Evolutionary conservation across 2,888 invertebrate genomes (phyloP).

Genomic region (Agonopterix subpropinquella): DNA sequence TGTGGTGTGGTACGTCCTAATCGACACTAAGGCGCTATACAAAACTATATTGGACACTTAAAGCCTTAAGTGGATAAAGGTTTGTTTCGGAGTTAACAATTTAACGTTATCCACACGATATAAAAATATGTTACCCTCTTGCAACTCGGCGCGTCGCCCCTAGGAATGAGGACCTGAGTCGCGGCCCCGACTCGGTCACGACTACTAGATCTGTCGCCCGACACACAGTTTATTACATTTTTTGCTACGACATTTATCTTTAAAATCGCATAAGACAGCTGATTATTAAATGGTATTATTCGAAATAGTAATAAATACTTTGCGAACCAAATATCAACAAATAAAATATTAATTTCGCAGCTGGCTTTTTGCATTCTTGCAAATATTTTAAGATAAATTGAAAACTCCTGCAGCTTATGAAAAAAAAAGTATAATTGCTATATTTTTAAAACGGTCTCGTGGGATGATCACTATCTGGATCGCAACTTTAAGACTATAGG

Average conservation of each 20-base stretch:
- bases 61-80: slow-evolving; percentile 22
- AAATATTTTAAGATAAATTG: too few species aligned
- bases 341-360: too few species aligned
- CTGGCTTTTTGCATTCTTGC: too few species aligned
- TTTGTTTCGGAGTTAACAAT: slow-evolving; percentile 9
- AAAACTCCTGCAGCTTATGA: too few species aligned
- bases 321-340: too few species aligned
- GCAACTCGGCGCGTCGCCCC: slow-evolving; percentile 11
- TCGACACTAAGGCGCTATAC: slow-evolving; percentile 24
- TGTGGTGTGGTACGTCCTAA: slow-evolving; percentile 15
- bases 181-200: too few species aligned
- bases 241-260: not conserved
- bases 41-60: slow-evolving; percentile 32
- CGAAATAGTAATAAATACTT: too few species aligned
- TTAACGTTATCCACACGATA: slow-evolving; percentile 11
- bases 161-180: slow-evolving; percentile 36
- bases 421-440: too few species aligned
- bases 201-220: slow-evolving; percentile 1
- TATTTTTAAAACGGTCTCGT: too few species aligned
- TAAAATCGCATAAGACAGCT: too few species aligned
- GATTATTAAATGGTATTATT: too few species aligned
- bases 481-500: not conserved
- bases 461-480: not conserved
- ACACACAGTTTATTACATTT: not conserved
- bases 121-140: slow-evolving; percentile 19